Evolutionary conservation across 2,113 vertebrate genomes (phyloP), one percentile per base, ranked within the genome.

Genomic region (Chamaea fasciata): DNA sequence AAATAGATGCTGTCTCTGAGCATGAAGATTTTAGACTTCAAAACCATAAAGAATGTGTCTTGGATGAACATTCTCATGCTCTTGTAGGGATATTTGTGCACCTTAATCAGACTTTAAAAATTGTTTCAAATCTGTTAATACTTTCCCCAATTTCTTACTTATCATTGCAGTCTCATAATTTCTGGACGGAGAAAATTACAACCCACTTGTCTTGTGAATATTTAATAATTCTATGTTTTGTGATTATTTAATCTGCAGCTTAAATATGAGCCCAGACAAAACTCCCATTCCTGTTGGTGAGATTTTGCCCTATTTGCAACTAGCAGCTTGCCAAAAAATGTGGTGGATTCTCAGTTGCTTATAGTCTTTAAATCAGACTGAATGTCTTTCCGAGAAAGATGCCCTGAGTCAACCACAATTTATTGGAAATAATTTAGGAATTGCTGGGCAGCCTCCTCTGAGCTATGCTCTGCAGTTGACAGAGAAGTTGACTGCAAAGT

Each of bases 391-490:
- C 6, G 1, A 91, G 75, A 90, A 88, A 92, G 94, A 92, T 95
- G 88, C 88, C 85, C 85, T 92, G 56, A 76, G 52, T 92, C 85
- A 90, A 63, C 85, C 44, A 4, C 83, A 92, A 76, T 33, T 90
- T 95, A 83, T 46, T 94, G 88, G 85, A 81, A 86, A 62, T 83
- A 64, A 83, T 92, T 83, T 93, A 89, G 92, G 79, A 94, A 76
- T 60, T 94, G 64, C 74, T 83, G 79, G 78, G 71, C 79, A 93
- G 50, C 42, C 64, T 93, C 20, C 19, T 77, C 75, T 90, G 74
- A 41, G 33, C 63, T 92, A 4, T 68, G 49, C 46, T 80, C 31
- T 50, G 44, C 85, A 94, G 56, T 91, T 91, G 87, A 88, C 71
- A 56, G 75, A 70, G 78, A 39, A 95, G 71, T 88, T 86, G 68